Evolutionary conservation across 2,888 invertebrate species (phyloP), one percentile per base, ranked within the genome.

Genomic region (Hoplodrina ambigua): DNA sequence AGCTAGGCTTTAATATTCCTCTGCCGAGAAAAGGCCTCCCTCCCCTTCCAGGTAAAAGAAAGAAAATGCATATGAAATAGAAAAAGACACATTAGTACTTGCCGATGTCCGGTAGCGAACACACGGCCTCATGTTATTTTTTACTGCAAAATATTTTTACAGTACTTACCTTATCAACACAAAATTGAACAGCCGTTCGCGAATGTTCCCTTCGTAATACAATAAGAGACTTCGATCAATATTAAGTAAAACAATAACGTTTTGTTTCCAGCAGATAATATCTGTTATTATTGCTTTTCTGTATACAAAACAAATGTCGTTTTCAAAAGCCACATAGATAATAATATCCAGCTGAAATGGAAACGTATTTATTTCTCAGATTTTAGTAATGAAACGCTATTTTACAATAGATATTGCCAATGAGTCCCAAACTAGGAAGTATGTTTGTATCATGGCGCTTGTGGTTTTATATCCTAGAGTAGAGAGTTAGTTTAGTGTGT

Each of bases 141-240:
- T 25, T 25, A 25, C 25, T 25, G 25, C 25, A 25, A 2, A 25
- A 25, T 25, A 25, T 25, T 37, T 37, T 37, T 37, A 1, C 7
- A 37, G 25, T 1, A 55, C 54, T 50, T 59, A 50, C 69, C 33
- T 55, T 75, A 2, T 0, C 0, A 53, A 19, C 2, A n/a, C 30
- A 13, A n/a, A 60, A 44, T 59, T 10, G 17, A 41, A 71, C 56
- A 8, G 2, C 11, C 0, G 5, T 33, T 11, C 7, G 59, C 8
- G 13, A 4, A 49, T 50, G 52, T 69, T 44, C 20, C 20, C 46
- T 53, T 49, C 41, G 33, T 58, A 76, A 76, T 20, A 30, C 7
- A 49, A 44, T 69, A 50, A 41, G 46, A 13, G 15, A 30, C 3
- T 15, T 17, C n/a, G 8, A 76, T 54, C 49, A 58, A 61, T 15